Evolutionary conservation across 1,140 invertebrate genomes (phyloP).

Genomic region (Pissodes strobi): DNA sequence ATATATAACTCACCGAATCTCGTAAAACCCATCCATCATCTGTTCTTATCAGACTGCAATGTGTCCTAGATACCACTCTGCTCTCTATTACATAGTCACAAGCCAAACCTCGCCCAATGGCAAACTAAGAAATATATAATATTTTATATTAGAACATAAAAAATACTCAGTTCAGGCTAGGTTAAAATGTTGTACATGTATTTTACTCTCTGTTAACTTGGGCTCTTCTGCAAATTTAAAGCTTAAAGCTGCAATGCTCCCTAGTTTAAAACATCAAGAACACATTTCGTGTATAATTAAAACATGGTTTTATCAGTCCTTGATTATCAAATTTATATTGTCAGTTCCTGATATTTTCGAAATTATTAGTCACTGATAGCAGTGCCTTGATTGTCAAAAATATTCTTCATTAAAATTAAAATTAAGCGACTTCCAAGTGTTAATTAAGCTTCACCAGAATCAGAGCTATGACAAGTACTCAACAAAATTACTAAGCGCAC

Average conservation of each 20-base stretch:
- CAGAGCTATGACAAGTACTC: too few species aligned
- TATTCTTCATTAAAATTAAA: too few species aligned
- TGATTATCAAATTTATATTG: too few species aligned
- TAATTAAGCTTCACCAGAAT: too few species aligned
- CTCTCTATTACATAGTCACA: slow-evolving; percentile 19
- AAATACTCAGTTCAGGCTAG: neutral
- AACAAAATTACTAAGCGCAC: too few species aligned
- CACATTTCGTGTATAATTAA: neutral
- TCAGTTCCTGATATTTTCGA: too few species aligned
- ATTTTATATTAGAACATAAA: neutral
- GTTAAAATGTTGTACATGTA: neutral
- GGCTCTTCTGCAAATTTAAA: too few species aligned
- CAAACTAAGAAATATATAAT: slow-evolving; percentile 16
- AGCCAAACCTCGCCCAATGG: slow-evolving; percentile 6
- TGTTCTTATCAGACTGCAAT: slow-evolving; percentile 14
- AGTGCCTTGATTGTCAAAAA: too few species aligned
- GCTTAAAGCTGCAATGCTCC: too few species aligned
- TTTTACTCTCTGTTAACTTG: neutral
- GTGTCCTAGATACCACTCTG: slow-evolving; percentile 23
- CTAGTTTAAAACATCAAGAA: neutral
- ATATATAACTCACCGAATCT: slow-evolving; percentile 12
- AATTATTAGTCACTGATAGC: too few species aligned
- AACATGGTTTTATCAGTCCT: too few species aligned
- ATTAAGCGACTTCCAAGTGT: too few species aligned
- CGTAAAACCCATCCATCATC: slow-evolving; percentile 6